phyloP scores from a whole-genome alignment of 2,888 invertebrate genomes.

The Ophioninae sp. region DNA sequence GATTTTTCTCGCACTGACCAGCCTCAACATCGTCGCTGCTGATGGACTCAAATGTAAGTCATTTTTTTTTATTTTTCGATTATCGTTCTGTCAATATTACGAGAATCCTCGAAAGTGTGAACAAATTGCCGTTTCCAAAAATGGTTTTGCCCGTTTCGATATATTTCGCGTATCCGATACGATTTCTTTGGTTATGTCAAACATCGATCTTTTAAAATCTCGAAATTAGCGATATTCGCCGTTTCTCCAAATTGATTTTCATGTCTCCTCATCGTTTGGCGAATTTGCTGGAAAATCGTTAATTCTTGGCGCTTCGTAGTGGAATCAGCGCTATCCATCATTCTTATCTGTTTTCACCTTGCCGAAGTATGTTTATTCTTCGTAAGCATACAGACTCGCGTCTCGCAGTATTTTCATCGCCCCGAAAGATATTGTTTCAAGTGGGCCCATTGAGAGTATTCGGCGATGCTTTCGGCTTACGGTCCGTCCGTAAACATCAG shows the following conservation, averaged over 20 bases:
- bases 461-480: neutral
- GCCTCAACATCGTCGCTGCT: constrained; percentile 81
- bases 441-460: neutral
- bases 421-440: neutral
- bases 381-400: neutral
- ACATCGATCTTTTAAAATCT: neutral
- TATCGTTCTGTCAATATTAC: neutral
- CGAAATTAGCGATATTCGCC: neutral
- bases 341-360: neutral
- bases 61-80: constrained; percentile 48
- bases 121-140: no score
- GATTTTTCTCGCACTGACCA: constrained; percentile 81
- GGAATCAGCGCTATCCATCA: neutral
- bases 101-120: no score
- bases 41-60: constrained; percentile 86
- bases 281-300: neutral
- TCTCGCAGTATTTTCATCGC: neutral
- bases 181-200: no score
- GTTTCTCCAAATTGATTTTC: neutral
- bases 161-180: no score
- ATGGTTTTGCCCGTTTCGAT: no score
- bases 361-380: neutral
- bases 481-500: neutral
- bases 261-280: neutral
- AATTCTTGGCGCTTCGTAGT: neutral